Conservation (phyloP, 2,113 vertebrate species). For the Vidua chalybeata region DNA sequence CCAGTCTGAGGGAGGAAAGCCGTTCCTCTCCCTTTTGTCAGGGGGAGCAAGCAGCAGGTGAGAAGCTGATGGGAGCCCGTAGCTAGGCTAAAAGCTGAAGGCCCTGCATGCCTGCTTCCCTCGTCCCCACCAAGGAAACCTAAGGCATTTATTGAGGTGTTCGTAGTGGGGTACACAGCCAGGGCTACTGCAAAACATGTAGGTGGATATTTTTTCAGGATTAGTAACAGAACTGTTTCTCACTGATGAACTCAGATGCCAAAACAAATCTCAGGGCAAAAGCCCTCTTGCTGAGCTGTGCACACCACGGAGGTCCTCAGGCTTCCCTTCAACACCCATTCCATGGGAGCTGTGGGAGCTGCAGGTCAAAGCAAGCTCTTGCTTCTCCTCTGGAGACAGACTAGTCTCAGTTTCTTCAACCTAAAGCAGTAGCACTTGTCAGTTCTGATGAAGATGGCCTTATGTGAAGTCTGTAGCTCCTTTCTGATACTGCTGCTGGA, state of each 20-base stretch:
- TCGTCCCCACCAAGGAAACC: background rate
- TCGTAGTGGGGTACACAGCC: background rate
- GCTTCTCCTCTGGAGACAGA: background rate
- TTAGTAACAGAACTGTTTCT: background rate
- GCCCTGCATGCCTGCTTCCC: fast-evolving
- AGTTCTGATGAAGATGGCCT: background rate
- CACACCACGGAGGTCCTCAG: too few species aligned
- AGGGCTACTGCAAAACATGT: background rate
- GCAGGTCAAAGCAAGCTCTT: background rate
- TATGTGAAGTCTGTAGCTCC: background rate
- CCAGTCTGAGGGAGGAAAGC: background rate
- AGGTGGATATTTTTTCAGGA: background rate
- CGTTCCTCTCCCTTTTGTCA: background rate
- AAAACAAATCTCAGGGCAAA: background rate
- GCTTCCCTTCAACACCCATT: background rate
- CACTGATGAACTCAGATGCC: background rate
- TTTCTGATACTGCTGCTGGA: background rate
- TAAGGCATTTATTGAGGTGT: background rate
- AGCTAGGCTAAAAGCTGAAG: background rate
- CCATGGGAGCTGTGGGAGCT: background rate
- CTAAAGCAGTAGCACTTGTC: background rate
- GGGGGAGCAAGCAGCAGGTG: background rate
- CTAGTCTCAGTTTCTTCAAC: background rate
- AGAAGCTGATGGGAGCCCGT: background rate
- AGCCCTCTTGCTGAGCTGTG: background rate